A percentile compares a stretch with the other conserved stretches of the same genome.
Conservation (phyloP, 2,113 vertebrate genomes). For the Oryzias javanicus region DNA sequence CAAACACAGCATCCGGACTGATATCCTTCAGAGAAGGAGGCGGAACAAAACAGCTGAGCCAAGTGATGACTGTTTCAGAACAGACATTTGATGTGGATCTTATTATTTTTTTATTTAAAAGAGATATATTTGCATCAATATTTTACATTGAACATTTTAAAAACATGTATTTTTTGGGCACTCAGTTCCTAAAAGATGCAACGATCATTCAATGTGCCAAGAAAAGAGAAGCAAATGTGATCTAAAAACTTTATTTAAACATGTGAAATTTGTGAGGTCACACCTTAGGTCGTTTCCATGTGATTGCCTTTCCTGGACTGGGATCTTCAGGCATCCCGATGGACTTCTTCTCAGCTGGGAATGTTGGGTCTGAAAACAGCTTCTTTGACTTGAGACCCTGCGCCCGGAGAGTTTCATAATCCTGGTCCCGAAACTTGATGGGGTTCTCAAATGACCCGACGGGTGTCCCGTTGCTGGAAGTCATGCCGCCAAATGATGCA, state of each 20-base stretch:
- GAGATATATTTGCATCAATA: no score
- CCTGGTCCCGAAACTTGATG: conserved; percentile 58
- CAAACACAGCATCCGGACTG: conserved; percentile 70
- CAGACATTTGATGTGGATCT: no score
- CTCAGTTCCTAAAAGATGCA: no score
- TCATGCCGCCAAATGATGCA: conserved; percentile 35
- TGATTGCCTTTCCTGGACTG: conserved; percentile 67
- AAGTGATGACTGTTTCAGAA: background rate
- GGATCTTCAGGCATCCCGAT: conserved; percentile 70
- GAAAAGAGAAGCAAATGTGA: no score
- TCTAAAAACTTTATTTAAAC: no score
- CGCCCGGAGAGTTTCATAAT: conserved; percentile 48
- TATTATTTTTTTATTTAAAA: no score
- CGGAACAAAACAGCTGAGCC: background rate
- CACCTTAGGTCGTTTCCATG: conserved; percentile 76
- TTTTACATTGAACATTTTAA: no score
- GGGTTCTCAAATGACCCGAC: conserved; percentile 70
- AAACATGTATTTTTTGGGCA: no score
- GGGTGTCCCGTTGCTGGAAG: conserved; percentile 11
- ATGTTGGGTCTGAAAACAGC: conserved; percentile 72
- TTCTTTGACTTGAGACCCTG: conserved; percentile 50
- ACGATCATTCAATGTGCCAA: no score
- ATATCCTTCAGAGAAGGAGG: conserved; percentile 69
- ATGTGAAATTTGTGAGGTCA: background rate
- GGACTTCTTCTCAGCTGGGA: conserved; percentile 69